A percentile compares a stretch with the other conserved stretches of the same genome.
phyloP scores from a whole-genome alignment of 2,888 invertebrate genomes.

The Rhyacophila evoluta region DNA sequence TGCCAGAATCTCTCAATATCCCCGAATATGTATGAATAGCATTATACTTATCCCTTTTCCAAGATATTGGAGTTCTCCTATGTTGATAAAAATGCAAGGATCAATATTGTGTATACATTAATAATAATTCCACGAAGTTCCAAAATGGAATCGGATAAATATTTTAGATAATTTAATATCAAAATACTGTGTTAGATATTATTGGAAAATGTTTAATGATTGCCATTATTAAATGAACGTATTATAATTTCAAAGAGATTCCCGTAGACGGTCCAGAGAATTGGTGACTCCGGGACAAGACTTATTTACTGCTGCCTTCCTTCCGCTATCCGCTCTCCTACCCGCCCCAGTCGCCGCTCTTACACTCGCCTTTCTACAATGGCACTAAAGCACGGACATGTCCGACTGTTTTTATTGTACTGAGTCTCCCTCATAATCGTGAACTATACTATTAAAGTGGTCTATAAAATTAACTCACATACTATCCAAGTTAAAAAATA shows the following conservation, averaged over 20 bases:
- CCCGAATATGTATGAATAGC: too few species aligned
- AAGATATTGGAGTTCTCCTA: too few species aligned
- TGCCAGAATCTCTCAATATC: too few species aligned
- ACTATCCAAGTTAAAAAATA: not conserved
- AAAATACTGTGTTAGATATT: too few species aligned
- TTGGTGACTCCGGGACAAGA: constrained; percentile 51
- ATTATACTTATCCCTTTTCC: too few species aligned
- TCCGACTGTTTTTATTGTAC: constrained; percentile 43
- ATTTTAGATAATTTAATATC: too few species aligned
- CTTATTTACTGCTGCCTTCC: constrained; percentile 54
- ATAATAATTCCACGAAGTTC: too few species aligned
- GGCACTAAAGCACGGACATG: constrained; percentile 27
- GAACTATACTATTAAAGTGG: not conserved
- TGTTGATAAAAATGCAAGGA: too few species aligned
- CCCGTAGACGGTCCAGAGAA: constrained; percentile 38
- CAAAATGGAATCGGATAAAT: too few species aligned
- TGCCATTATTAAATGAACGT: not conserved
- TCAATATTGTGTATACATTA: too few species aligned
- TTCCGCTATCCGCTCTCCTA: constrained; percentile 42
- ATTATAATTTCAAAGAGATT: not conserved
- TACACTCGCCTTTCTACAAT: constrained; percentile 2
- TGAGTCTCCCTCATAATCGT: not conserved
- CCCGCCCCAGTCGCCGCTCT: not conserved
- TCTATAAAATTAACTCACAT: not conserved
- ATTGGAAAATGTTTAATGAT: too few species aligned